Conservation (phyloP, 2,888 invertebrate genomes). For the Pandemis cinnamomeana region DNA sequence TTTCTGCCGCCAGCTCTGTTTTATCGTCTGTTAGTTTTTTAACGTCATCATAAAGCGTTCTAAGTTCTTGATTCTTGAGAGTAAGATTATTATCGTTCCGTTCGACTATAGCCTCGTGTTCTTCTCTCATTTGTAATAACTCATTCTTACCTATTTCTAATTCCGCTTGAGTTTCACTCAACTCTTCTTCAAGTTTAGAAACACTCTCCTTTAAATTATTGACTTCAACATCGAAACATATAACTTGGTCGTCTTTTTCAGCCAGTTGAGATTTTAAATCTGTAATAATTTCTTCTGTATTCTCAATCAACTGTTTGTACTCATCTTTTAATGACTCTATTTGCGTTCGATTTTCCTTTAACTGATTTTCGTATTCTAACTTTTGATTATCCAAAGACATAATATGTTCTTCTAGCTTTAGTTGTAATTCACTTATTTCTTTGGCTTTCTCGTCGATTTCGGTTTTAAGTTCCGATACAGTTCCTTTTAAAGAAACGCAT, state of each 20-base stretch:
- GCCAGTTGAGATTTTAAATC: constrained; percentile 61
- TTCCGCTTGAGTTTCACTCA: constrained; percentile 68
- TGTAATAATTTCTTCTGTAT: constrained; percentile 60
- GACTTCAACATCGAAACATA: constrained; percentile 69
- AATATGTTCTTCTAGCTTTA: constrained; percentile 50
- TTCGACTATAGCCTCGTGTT: constrained; percentile 60
- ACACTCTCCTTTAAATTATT: constrained; percentile 64
- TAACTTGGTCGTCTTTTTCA: constrained; percentile 69
- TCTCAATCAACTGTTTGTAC: constrained; percentile 31
- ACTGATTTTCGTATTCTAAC: constrained; percentile 73
- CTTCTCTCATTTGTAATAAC: constrained; percentile 61
- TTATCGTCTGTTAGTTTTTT: constrained; percentile 54
- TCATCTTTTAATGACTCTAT: constrained; percentile 43
- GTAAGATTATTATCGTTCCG: constrained; percentile 58
- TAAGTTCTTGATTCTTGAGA: constrained; percentile 66
- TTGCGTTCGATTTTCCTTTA: constrained; percentile 44
- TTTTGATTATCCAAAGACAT: constrained; percentile 57
- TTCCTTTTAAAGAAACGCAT: constrained; percentile 50
- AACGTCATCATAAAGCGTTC: constrained; percentile 60
- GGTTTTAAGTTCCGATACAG: constrained; percentile 52
- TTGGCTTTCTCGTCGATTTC: constrained; percentile 51
- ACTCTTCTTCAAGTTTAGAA: constrained; percentile 62
- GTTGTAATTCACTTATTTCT: constrained; percentile 51
- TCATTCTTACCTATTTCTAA: constrained; percentile 72
- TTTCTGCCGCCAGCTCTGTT: constrained; percentile 51